Evolutionary conservation across 2,888 invertebrate genomes (phyloP), one percentile per base, ranked within the genome.

Genomic region (Tetheella fluctuosa): DNA sequence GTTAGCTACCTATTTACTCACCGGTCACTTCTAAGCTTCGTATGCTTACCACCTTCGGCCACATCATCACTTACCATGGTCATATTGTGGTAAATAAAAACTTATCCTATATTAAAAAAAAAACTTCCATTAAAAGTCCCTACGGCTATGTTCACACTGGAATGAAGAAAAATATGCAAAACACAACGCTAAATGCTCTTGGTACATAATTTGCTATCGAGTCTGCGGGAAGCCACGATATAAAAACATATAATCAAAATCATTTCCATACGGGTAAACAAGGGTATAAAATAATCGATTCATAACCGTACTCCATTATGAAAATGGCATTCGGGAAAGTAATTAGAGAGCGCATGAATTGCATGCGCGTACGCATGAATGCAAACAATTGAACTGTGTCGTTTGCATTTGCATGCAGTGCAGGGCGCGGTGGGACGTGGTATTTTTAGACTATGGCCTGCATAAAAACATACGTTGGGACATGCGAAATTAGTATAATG

Each of bases 381-480:
- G 42, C 56, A 61, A 71, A 76, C 80, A 78, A 81, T 81, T 77
- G 81, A 76, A 75, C 73, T 75, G 79, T 70, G 64, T 62, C 67
- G 61, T 64, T 67, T 61, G 55, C 63, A 76, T 81, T 80, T 75
- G 76, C 81, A 78, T 64, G 70, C 71, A 75, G 69, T 54, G 66
- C 64, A 57, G 68, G 75, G 76, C 67, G 76, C 63, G 74, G 63
- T 59, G 63, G 48, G 48, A 48, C 48, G 48, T 48, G 52, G 52
- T 52, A 58, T 58, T 58, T 28, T 20, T 52, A 48, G 20, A 52
- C 48, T 20, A 52, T 48, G 28, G 58, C 28, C 52, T 48, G 28
- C 28, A 48, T 48, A 25, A 39, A 57, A 39, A 48, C 17, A 25
- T 42, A 25, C 25, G 23, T 42, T 13, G 55, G 54, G 25, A 17